phyloP scores from a whole-genome alignment of 2,113 vertebrate genomes.

The Tonatia bakeri region DNA sequence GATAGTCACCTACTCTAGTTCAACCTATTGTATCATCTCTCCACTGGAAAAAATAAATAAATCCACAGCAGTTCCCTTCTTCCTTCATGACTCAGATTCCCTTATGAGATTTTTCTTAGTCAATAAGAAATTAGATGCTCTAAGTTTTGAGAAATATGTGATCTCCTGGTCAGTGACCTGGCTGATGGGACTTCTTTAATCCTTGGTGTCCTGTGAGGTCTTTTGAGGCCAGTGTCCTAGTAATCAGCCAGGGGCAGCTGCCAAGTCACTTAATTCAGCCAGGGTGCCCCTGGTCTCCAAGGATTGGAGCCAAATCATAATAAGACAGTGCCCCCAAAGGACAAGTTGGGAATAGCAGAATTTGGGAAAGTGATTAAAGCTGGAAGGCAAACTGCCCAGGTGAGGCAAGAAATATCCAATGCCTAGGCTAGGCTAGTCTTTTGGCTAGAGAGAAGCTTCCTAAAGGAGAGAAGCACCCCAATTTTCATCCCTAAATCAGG shows the following conservation, averaged over 20 bases:
- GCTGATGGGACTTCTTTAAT: not conserved
- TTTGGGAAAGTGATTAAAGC: not conserved
- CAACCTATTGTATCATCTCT: conserved; percentile 9
- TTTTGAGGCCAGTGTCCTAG: not conserved
- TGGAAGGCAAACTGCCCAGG: not conserved
- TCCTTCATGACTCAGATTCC: conserved; percentile 4
- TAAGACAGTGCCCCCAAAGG: not conserved
- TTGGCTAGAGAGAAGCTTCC: not conserved
- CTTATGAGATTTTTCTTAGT: not conserved
- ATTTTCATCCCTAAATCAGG: not conserved
- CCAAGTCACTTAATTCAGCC: not conserved
- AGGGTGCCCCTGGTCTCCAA: not conserved
- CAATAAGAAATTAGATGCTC: conserved; percentile 34
- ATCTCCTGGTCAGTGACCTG: not conserved
- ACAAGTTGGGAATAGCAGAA: not conserved
- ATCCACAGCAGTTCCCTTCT: not conserved
- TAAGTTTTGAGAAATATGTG: not conserved
- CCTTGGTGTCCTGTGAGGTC: not conserved
- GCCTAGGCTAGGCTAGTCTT: not conserved
- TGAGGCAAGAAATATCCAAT: not conserved
- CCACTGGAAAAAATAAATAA: not conserved
- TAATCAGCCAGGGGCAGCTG: not conserved
- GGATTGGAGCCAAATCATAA: not conserved
- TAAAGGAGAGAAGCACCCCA: not conserved
- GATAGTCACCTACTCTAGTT: not conserved